Conservation (phyloP, 2,888 invertebrate species). For the Drosophila dives region DNA sequence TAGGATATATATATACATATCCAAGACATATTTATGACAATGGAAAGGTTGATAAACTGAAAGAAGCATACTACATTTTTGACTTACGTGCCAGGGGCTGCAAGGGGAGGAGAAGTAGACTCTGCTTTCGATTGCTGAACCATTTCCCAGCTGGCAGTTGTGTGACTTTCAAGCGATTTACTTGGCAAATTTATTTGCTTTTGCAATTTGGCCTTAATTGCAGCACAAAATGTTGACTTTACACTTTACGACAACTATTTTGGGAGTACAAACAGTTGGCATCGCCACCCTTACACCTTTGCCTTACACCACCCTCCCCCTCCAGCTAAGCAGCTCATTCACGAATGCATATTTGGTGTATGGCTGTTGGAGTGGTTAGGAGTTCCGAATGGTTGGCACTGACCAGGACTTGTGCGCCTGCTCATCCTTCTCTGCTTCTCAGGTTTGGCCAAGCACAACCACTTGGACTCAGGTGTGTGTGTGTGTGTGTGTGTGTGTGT, state of each 20-base stretch:
- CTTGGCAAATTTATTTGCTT: constrained; percentile 67
- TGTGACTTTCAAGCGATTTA: constrained; percentile 59
- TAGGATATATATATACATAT: background rate
- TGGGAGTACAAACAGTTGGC: constrained; percentile 30
- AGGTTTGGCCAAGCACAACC: constrained; percentile 62
- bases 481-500: constrained; percentile 23
- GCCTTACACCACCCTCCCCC: too few species aligned
- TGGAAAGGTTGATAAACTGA: background rate
- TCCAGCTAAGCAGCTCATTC: constrained; percentile 7
- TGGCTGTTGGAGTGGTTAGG: background rate
- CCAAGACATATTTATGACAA: background rate
- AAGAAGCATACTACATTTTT: constrained; percentile 1
- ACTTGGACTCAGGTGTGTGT: constrained; percentile 46
- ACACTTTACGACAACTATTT: constrained; percentile 66
- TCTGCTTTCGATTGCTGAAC: constrained; percentile 23
- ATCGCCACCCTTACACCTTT: background rate
- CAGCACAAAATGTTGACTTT: constrained; percentile 76
- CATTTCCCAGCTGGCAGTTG: constrained; percentile 33
- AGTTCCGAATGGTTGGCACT: background rate
- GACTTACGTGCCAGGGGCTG: background rate
- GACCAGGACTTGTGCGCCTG: constrained; percentile 32
- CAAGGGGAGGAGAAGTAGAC: background rate
- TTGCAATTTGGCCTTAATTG: constrained; percentile 72
- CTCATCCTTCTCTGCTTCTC: constrained; percentile 46
- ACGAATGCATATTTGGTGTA: constrained; percentile 46